Evolutionary conservation across 2,888 invertebrate genomes (phyloP).

Genomic region (Nomada fabriciana): DNA sequence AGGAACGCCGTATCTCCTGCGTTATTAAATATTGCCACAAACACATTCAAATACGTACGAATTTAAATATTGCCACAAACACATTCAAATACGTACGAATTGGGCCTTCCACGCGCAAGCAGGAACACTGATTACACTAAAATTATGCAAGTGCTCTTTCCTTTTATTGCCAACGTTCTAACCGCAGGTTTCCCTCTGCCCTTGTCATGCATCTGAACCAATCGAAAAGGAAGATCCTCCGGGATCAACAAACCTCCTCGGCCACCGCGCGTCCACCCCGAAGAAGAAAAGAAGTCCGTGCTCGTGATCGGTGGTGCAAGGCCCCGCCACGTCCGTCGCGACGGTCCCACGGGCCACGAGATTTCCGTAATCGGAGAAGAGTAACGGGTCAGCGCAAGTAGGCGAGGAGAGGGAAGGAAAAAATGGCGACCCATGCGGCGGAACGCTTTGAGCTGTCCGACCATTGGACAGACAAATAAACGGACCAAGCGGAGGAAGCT

Average conservation of each 20-base stretch:
- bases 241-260: constrained; percentile 3
- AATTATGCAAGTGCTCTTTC: too few species aligned
- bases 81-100: too few species aligned
- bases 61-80: too few species aligned
- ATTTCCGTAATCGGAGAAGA: constrained; percentile 75
- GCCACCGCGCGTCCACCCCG: background rate
- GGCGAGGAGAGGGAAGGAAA: constrained; percentile 45
- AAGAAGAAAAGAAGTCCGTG: too few species aligned
- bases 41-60: too few species aligned
- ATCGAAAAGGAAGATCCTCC: background rate
- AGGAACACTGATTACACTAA: too few species aligned
- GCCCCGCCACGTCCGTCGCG: constrained; percentile 4
- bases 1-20: too few species aligned
- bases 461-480: constrained; percentile 81
- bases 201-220: background rate
- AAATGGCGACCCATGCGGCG: constrained; percentile 77
- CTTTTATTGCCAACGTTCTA: too few species aligned
- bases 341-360: constrained; percentile 42
- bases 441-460: constrained; percentile 81
- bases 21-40: too few species aligned
- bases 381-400: constrained; percentile 62
- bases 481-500: constrained; percentile 64
- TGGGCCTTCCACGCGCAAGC: too few species aligned
- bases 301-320: background rate
- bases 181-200: background rate